Percentiles rank a stretch among this genome's conserved stretches.
Evolutionary conservation across 1,140 invertebrate species (phyloP).

Genomic region (Leptopilina clavipes): DNA sequence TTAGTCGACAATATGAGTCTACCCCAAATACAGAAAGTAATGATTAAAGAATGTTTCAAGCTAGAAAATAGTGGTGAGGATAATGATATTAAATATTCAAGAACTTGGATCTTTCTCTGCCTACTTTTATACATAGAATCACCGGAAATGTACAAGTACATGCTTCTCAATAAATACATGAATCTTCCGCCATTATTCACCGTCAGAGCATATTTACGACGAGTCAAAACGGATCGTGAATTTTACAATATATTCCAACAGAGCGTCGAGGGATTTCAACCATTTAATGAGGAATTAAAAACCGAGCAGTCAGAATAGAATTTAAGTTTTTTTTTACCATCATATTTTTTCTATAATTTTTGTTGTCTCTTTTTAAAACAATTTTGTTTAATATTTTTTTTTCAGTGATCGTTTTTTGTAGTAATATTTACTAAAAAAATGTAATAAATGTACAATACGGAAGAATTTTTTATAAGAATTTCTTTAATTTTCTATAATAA

Average conservation of each 20-base stretch:
- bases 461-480: no score
- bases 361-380: slow-evolving; percentile 43
- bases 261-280: slow-evolving; percentile 59
- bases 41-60: slow-evolving; percentile 64
- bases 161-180: slow-evolving; percentile 60
- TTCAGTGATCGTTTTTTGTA: no score
- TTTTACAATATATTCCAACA: slow-evolving; percentile 61
- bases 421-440: no score
- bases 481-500: no score
- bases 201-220: slow-evolving; percentile 59
- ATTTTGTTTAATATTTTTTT: slow-evolving; percentile 39
- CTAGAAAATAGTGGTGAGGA: slow-evolving; percentile 42
- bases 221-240: slow-evolving; percentile 59
- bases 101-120: slow-evolving; percentile 63
- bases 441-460: no score
- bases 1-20: slow-evolving; percentile 55
- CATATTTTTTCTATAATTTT: neutral
- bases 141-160: slow-evolving; percentile 62
- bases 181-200: slow-evolving; percentile 58
- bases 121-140: slow-evolving; percentile 62
- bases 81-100: slow-evolving; percentile 57
- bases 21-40: slow-evolving; percentile 64
- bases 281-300: slow-evolving; percentile 41
- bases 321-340: no score
- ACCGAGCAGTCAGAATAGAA: slow-evolving; percentile 45